phyloP scores from a whole-genome alignment of 1,140 invertebrate genomes.

The Leptinotarsa defecta region DNA sequence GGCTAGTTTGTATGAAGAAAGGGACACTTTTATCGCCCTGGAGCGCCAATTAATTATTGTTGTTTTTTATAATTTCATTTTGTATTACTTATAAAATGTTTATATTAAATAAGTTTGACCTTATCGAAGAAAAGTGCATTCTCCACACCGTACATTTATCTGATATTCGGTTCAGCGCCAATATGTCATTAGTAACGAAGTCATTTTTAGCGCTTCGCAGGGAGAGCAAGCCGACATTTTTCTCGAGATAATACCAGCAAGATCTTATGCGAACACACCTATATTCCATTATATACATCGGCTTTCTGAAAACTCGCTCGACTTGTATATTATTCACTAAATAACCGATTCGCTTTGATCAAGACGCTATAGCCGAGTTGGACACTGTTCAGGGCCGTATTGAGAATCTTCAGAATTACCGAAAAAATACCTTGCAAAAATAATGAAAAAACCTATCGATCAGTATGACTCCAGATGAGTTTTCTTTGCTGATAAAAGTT shows the following conservation, averaged over 20 bases:
- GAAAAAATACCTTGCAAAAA: too few species aligned
- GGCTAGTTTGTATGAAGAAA: too few species aligned
- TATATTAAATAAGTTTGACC: too few species aligned
- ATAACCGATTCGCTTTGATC: slow-evolving; percentile 2
- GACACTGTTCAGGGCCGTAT: neutral
- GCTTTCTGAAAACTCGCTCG: slow-evolving; percentile 14
- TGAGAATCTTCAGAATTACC: neutral
- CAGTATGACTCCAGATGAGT: too few species aligned
- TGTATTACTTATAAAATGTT: too few species aligned
- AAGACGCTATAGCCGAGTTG: neutral
- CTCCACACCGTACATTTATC: neutral
- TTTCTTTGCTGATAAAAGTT: too few species aligned
- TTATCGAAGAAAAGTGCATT: too few species aligned
- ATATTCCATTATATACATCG: slow-evolving; percentile 11
- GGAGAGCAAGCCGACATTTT: neutral
- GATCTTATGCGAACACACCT: slow-evolving; percentile 5
- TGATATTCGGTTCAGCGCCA: neutral
- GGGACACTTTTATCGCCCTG: too few species aligned
- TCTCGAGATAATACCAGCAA: neutral
- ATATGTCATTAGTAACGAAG: slow-evolving; percentile 5
- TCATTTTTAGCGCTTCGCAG: slow-evolving; percentile 12
- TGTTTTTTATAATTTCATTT: too few species aligned
- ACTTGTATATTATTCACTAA: slow-evolving; percentile 13
- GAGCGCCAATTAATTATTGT: too few species aligned
- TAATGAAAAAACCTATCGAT: too few species aligned